Base-by-base conservation (phyloP, 1,140 invertebrate genomes). In the Kradibia gibbosae region DNA sequence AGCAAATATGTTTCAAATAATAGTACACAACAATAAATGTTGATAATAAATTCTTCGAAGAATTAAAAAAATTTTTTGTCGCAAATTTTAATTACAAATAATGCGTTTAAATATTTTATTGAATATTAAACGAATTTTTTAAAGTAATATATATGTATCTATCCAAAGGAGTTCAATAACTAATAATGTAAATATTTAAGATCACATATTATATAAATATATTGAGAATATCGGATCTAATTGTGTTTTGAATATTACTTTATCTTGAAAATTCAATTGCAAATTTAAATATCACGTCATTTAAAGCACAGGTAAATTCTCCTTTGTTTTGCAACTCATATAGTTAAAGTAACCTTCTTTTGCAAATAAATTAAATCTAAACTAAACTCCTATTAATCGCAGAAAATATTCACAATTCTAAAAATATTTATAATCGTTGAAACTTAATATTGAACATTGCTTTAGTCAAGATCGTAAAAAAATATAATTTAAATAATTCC, bases 401-500 rank as follows among this genome's bases (percentile, higher is more conserved):
- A 50, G n/a, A 62, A 62, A 48, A 76, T 25, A 34, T 39, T 39
- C 1, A 74, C 17, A 76, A 62, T 15, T 62, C 7, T 1, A n/a
- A 42, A 53, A 60, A 53, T 15, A 25, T 13, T 57, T 39, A 17
- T 3, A 60, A 62, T 45, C n/a, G 20, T 72, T 72, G 13, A 48
- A 45, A 10, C 36, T 70, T 25, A 55, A 53, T 31, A 34, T 55
- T 25, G 53, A 11, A 77, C 31, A 77, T 77, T 77, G 60, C 42
- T 67, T 50, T 67, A 1, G 57, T 62, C 57, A 45, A 57, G 22
- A 45, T 65, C n/a, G 42, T 77, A 42, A 67, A n/a, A n/a, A n/a
- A 20, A 65, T 62, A 77, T 65, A 77, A 65, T 34, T 31, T 42
- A 60, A 34, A 42, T 50, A 7, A 62, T n/a, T n/a, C n/a, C n/a